Percentiles rank a stretch among this genome's conserved stretches.
Conservation (phyloP, 1,140 invertebrate species). For the Polypedilum pembai region DNA sequence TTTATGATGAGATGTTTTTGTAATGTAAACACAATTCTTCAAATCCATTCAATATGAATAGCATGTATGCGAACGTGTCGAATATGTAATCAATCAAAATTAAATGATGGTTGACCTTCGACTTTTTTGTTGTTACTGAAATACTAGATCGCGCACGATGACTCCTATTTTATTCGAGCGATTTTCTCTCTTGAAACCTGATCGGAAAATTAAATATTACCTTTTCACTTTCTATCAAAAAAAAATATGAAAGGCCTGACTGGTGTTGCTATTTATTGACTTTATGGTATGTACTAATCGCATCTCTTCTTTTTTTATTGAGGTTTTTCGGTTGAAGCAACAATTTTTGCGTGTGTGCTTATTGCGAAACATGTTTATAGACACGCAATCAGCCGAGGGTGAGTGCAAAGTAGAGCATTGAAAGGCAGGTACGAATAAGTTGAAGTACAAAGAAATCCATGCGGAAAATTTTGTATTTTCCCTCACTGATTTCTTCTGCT, state of each 20-base stretch:
- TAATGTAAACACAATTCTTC: conserved; percentile 9
- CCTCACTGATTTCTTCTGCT: too few relatives aligned
- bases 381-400: too few relatives aligned
- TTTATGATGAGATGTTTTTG: neutral
- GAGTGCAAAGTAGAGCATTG: too few relatives aligned
- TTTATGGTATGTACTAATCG: neutral
- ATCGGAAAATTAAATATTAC: conserved; percentile 12
- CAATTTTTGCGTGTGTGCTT: too few relatives aligned
- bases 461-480: too few relatives aligned
- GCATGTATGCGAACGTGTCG: neutral
- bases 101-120: neutral
- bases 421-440: too few relatives aligned
- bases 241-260: neutral
- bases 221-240: neutral
- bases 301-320: too few relatives aligned
- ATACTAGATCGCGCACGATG: neutral
- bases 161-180: neutral
- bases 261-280: neutral
- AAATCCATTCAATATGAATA: neutral
- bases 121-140: neutral
- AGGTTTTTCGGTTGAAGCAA: too few relatives aligned
- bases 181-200: neutral
- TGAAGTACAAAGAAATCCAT: too few relatives aligned
- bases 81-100: conserved; percentile 19
- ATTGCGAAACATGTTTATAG: too few relatives aligned